phyloP scores from a whole-genome alignment of 1,140 invertebrate species.

The Conus betulinus region DNA sequence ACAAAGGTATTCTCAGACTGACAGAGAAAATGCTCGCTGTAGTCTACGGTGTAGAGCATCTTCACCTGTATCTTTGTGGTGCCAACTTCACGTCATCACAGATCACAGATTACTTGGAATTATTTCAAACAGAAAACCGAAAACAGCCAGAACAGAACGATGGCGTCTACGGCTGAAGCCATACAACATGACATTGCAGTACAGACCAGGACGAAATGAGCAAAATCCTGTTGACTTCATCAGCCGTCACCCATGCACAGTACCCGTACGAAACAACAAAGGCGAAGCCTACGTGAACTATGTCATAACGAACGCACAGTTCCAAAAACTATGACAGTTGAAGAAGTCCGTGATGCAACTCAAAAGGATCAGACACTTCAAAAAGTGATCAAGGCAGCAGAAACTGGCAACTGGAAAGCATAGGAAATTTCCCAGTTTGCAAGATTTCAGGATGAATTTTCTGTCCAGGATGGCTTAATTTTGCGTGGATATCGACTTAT shows the following conservation, averaged over 20 bases:
- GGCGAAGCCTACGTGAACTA: conserved; percentile 47
- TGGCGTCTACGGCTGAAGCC: conserved; percentile 48
- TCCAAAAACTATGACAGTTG: conserved; percentile 42
- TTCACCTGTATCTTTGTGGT: conserved; percentile 55
- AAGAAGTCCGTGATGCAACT: conserved; percentile 39
- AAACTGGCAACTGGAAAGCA: conserved; percentile 40
- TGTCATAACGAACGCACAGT: conserved; percentile 38
- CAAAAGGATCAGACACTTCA: conserved; percentile 16
- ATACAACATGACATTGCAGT: conserved; percentile 45
- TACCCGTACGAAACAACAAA: conserved; percentile 35
- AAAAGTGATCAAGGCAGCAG: conserved; percentile 34
- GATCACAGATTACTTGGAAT: neutral
- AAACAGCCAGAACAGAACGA: conserved; percentile 40
- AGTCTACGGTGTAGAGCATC: conserved; percentile 65
- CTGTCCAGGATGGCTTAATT: conserved; percentile 41
- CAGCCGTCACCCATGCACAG: conserved; percentile 41
- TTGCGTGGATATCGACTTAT: conserved; percentile 51
- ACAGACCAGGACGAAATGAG: conserved; percentile 45
- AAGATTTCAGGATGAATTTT: conserved; percentile 36
- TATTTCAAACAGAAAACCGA: too few relatives aligned
- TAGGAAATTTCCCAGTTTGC: conserved; percentile 23
- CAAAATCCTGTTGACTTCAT: conserved; percentile 52
- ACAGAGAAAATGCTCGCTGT: conserved; percentile 70
- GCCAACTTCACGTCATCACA: conserved; percentile 55
- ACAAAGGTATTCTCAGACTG: conserved; percentile 73